These are phyloP conservation scores for Chamaea fasciata DNA, from an alignment of 2,113 vertebrate genomes.

Conservation along the genomic window DNA sequence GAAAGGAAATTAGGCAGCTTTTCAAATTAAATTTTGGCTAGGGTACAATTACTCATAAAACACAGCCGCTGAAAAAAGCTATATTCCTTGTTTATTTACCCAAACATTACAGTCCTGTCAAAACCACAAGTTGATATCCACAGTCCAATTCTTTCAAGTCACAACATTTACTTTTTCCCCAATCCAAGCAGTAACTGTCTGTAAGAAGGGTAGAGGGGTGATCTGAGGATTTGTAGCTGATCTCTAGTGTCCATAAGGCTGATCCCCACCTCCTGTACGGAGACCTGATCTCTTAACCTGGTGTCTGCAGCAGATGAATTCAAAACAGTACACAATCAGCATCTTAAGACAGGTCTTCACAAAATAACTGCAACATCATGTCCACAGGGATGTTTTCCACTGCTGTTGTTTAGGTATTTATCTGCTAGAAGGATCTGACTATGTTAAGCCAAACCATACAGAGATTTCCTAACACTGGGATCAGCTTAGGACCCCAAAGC, in stretches of 20 bases:
- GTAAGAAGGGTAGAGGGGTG: not conserved
- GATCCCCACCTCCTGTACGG: not conserved
- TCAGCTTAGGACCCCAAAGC: not conserved
- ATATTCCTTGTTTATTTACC: not conserved
- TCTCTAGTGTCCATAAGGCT: fast-evolving
- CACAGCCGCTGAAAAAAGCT: not conserved
- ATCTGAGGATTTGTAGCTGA: not conserved
- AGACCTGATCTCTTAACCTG: not conserved
- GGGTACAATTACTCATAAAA: not conserved
- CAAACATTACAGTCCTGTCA: not conserved
- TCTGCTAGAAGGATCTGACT: not conserved
- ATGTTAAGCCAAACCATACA: not conserved
- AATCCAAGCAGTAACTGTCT: not conserved
- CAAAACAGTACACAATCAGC: not conserved
- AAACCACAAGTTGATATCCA: not conserved
- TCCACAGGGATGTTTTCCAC: not conserved
- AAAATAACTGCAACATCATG: fast-evolving
- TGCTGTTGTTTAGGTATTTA: not conserved
- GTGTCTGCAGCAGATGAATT: not conserved
- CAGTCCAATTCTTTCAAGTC: not conserved
- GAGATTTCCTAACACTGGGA: not conserved
- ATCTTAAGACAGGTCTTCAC: not conserved
- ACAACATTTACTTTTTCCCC: not conserved
- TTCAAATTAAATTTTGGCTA: constrained; percentile 19
- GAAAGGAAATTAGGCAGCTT: constrained; percentile 8